Conservation (phyloP, 2,797 vertebrate species). For the Siniperca undulata region DNA sequence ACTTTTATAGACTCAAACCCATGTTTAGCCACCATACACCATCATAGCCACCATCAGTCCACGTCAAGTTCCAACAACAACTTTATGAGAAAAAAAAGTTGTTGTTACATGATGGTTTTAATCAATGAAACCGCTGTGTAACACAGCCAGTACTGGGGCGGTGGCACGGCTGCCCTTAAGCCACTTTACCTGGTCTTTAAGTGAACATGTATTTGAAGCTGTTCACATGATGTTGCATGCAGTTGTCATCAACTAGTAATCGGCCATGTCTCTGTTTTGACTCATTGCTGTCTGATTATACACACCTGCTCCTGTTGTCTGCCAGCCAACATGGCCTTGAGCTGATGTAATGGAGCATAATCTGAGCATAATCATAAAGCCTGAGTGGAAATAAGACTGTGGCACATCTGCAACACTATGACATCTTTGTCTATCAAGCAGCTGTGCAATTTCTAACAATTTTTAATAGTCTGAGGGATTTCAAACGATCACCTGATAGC, state of each 20-base stretch:
- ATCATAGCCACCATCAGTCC: neutral
- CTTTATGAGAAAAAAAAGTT: neutral
- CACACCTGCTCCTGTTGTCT: slow-evolving; percentile 26
- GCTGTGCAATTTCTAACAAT: neutral
- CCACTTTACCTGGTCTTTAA: neutral
- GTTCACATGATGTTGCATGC: slow-evolving; percentile 31
- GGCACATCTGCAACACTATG: neutral
- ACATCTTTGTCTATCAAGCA: neutral
- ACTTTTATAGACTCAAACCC: neutral
- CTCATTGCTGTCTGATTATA: slow-evolving; percentile 32
- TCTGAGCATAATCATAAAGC: slow-evolving; percentile 7
- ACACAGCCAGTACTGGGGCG: no score
- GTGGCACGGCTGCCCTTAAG: neutral
- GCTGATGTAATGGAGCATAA: slow-evolving; percentile 17
- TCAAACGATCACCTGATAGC: neutral
- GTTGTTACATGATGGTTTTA: neutral
- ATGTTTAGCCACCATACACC: neutral
- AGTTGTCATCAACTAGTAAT: slow-evolving; percentile 17
- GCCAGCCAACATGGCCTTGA: slow-evolving; percentile 19
- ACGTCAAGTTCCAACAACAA: neutral
- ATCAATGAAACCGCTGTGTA: neutral
- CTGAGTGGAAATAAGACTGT: neutral
- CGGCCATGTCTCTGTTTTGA: slow-evolving; percentile 24
- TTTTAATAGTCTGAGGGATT: neutral
- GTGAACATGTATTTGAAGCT: slow-evolving; percentile 2